Base-by-base conservation (phyloP, 2,797 vertebrate species). In the Lepidocolaptes lacrymiger region DNA sequence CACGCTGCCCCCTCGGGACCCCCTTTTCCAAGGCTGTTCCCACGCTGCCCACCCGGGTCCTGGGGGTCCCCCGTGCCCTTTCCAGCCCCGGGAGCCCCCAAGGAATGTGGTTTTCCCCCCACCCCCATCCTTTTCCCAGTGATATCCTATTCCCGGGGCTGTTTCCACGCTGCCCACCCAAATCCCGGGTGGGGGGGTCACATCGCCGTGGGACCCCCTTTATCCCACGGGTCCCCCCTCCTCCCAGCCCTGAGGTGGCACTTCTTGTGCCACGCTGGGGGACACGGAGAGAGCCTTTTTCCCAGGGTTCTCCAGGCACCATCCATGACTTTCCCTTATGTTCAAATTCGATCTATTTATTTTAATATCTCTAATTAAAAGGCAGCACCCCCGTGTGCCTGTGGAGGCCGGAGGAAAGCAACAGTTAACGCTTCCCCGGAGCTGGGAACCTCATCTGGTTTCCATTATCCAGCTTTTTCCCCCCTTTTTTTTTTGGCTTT, bases 381-480 rank as follows among this genome's bases (percentile, higher is more conserved):
- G 19, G 80, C 72, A 1, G 49, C 73, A 24, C 62, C 6, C 7
- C 62, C 69, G 39, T 28, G 77, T 13, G 32, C 22, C 43, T 13
- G 44, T 9, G 41, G 80, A 80, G 78, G 66, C 83, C 34, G 24
- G 1, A 79, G 91, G 44, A 91, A 78, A 88, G 84, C 89, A 85
- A 81, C 69, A 78, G 94, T 84, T 86, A 90, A 88, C 3, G 83
- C 73, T 86, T 37, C 72, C 91, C 67, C 8, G 12, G 3, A 74
- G 19, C 79, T 21, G 44, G 46, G 26, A 89, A 2, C 74, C 64
- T 89, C 95, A 95, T 96, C 96, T 97, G 95, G 85, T 96, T 96
- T 82, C 44, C 59, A 84, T 97, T 96, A 96, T 11, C 67, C 8
- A 18, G 73, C 15, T 77, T 85, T 80, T 76, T 5, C 5, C 24